Evolutionary conservation across 2,888 invertebrate species (phyloP), one percentile per base, ranked within the genome.

Genomic region (Cephus sareptanus): DNA sequence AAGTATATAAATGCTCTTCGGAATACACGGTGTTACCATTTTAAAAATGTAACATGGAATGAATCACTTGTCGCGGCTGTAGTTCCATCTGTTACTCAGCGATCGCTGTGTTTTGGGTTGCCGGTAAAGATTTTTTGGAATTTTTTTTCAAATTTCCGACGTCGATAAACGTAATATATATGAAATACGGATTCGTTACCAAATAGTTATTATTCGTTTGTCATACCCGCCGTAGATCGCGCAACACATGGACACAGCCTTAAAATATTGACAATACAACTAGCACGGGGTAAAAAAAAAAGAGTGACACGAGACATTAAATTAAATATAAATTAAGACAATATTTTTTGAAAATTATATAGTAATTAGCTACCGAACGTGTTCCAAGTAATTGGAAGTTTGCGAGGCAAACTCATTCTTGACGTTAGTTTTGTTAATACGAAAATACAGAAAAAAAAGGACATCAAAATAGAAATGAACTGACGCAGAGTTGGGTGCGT

Each of bases 341-440:
- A 56, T 56, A 23, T 56, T 56, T 56, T 56, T 56, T 23, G 2
- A 56, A 56, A 56, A 56, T 23, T 56, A 56, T 9, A 56, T 56
- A 56, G 23, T 23, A 56, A 56, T 56, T 56, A 56, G 56, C 56
- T 56, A 56, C 56, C 79, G 76, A 81, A 79, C 78, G 76, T 80
- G 75, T 77, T 84, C 83, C 90, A 89, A 90, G 88, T 87, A 90
- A 90, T 90, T 79, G 81, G 85, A 88, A 89, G 89, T 90, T 90
- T 90, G 90, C 87, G 11, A 79, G 78, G 81, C 88, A 90, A 90
- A 90, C 88, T 89, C 85, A 89, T 90, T 87, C 89, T 88, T 89
- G 90, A 88, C 80, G 79, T 83, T 80, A 75, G 76, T 74, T 79
- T 79, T 56, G 75, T 56, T 56, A 56, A 56, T 23, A 23, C 0